Evolutionary conservation across 2,113 vertebrate species (phyloP).

Genomic region (Xenopus borealis): DNA sequence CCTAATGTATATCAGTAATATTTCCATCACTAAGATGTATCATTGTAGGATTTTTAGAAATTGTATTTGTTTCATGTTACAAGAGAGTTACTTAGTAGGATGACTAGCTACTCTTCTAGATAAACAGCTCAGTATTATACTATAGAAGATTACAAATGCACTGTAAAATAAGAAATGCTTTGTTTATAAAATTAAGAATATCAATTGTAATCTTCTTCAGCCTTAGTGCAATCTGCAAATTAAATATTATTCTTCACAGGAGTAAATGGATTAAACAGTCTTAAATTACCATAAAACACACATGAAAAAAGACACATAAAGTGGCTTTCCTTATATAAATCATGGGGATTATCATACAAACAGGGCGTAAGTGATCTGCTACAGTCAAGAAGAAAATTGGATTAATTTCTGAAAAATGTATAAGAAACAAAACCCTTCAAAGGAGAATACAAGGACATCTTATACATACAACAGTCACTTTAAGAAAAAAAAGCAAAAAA

Average conservation of each 20-base stretch:
- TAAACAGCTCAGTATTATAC: conserved; percentile 14
- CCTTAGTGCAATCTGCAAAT: no score
- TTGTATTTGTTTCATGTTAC: background rate
- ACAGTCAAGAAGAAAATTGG: background rate
- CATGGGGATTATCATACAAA: background rate
- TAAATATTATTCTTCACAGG: no score
- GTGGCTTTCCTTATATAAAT: background rate
- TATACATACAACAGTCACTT: background rate
- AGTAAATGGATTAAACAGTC: no score
- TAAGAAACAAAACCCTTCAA: background rate
- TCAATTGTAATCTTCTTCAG: no score
- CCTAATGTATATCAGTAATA: no score
- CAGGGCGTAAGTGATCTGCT: background rate
- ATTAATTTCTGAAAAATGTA: background rate
- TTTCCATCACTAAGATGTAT: no score
- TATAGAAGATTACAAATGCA: conserved; percentile 12
- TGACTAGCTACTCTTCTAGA: background rate
- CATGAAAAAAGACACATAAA: background rate
- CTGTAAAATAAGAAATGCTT: background rate
- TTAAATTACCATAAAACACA: no score
- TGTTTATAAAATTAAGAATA: background rate
- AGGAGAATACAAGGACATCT: background rate
- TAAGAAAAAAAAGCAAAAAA: no score
- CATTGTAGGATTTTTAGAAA: no score
- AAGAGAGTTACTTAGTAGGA: conserved; percentile 1